Conservation (phyloP, 2,888 invertebrate species). For the Onchidella celtica region DNA sequence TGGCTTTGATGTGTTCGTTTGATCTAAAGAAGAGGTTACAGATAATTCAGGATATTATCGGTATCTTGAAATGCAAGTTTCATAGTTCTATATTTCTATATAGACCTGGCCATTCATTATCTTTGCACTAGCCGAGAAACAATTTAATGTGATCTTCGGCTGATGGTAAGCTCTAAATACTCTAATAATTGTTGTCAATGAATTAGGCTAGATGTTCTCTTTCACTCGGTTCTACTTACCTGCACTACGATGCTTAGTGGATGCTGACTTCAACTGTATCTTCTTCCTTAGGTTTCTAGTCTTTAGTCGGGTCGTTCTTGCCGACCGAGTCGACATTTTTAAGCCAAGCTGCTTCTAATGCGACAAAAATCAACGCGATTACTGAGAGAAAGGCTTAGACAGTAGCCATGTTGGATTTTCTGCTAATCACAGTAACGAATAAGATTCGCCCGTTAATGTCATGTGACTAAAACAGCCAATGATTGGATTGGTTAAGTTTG, state of each 20-base stretch:
- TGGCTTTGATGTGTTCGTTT: too few relatives aligned
- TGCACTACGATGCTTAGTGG: constrained; percentile 54
- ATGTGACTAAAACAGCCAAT: constrained; percentile 56
- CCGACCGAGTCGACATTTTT: constrained; percentile 68
- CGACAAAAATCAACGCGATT: constrained; percentile 14
- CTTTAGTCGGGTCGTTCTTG: constrained; percentile 69
- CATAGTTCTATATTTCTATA: too few relatives aligned
- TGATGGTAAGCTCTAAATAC: too few relatives aligned
- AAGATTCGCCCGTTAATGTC: constrained; percentile 50
- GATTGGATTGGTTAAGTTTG: background rate
- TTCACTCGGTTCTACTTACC: too few relatives aligned
- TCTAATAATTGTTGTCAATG: too few relatives aligned
- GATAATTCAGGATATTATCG: too few relatives aligned
- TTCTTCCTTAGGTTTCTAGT: constrained; percentile 63
- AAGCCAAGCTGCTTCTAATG: background rate
- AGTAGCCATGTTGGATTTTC: constrained; percentile 72
- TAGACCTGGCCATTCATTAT: too few relatives aligned
- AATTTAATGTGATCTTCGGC: too few relatives aligned
- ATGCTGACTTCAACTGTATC: constrained; percentile 54
- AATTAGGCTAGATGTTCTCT: too few relatives aligned
- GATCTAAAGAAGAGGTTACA: too few relatives aligned
- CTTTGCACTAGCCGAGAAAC: too few relatives aligned
- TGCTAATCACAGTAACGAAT: constrained; percentile 56
- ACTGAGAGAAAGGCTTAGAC: constrained; percentile 46
- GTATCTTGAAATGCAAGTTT: too few relatives aligned